Evolutionary conservation across 2,888 invertebrate genomes (phyloP).

Genomic region (Stenchaetothrips biformis): DNA sequence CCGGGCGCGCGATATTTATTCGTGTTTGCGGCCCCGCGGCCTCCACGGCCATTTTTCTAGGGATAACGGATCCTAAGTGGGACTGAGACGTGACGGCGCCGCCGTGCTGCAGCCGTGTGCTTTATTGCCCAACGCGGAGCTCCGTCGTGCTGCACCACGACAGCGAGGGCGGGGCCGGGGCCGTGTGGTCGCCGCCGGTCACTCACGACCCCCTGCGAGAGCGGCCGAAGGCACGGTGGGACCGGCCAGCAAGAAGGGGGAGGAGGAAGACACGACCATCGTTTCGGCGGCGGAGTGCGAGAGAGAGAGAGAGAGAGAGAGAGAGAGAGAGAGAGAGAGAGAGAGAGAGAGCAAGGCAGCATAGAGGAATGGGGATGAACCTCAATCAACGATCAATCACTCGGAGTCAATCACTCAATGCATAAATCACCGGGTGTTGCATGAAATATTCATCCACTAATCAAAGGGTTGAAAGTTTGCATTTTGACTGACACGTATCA

Average conservation of each 20-base stretch:
- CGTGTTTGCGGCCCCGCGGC: background rate
- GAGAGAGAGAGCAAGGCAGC: background rate
- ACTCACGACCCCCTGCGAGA: too few species aligned
- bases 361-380: too few species aligned
- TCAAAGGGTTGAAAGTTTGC: conserved; percentile 21
- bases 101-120: too few species aligned
- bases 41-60: background rate
- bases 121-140: too few species aligned
- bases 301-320: background rate
- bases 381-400: conserved; percentile 18
- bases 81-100: background rate
- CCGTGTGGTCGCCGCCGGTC: background rate
- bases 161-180: background rate
- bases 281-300: background rate
- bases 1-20: background rate
- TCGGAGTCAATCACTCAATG: conserved; percentile 16
- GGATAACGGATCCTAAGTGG: conserved; percentile 6
- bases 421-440: conserved; percentile 20
- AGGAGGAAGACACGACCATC: background rate
- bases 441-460: conserved; percentile 25
- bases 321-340: background rate
- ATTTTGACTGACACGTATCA: conserved; percentile 23
- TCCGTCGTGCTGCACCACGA: too few species aligned
- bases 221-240: too few species aligned
- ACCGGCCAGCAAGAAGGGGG: too few species aligned